Evolutionary conservation across 2,113 vertebrate species (phyloP), one percentile per base, ranked within the genome.

Genomic region (Excalfactoria chinensis): DNA sequence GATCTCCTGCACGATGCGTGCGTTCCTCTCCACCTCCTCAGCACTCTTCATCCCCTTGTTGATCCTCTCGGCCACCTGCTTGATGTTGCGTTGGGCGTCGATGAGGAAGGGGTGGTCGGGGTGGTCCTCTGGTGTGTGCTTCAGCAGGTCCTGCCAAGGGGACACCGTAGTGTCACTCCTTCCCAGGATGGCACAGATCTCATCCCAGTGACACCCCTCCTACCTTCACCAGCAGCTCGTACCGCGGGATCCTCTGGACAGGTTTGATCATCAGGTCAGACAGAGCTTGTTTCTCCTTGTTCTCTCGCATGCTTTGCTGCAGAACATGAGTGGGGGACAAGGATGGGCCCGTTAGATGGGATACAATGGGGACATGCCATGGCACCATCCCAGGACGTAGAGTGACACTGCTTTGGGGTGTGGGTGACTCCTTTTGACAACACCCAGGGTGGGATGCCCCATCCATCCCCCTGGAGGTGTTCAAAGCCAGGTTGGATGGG

Each of bases 211-310:
- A 6, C 11, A 10, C 58, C 30, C 2, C 76, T 74, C 96, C 93
- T 91, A 99, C 99, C 98, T 99, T 99, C 83, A 99, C 99, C 89
- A 99, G 98, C 66, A 99, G 98, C 95, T 99, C 99, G 0, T 99
- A 99, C 71, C 99, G 98, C 6, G 99, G 99, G 90, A 99, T 99
- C 94, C 99, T 98, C 97, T 99, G 99, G 77, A 99, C 99, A 0
- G 99, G 99, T 64, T 99, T 99, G 89, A 99, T 99, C 99, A 99
- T 99, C 95, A 99, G 98, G 95, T 99, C 99, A 0, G 98, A 99
- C 64, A 99, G 98, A 2, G 98, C 99, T 91, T 99, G 99, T 91
- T 99, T 99, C 96, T 99, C 99, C 89, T 99, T 99, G 98, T 99
- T 99, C 97, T 99, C 99, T 53, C 99, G 95, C 98, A 99, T 99